Conservation (phyloP, 2,888 invertebrate genomes). For the Monopis laevigella region DNA sequence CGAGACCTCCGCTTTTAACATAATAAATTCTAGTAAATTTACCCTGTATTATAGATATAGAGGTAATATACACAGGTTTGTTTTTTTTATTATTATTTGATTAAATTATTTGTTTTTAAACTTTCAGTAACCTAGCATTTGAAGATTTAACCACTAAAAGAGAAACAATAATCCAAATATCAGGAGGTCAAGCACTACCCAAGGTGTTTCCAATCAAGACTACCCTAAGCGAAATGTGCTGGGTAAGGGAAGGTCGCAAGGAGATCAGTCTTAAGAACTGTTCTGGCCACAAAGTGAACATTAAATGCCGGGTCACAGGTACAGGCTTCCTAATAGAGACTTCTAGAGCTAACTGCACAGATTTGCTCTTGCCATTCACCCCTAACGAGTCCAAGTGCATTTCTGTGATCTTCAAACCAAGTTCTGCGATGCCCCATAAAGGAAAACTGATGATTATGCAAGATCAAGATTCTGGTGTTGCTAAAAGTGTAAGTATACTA, state of each 20-base stretch:
- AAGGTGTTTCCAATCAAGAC: slow-evolving; percentile 45
- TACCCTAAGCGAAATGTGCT: slow-evolving; percentile 38
- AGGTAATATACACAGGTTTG: too few species aligned
- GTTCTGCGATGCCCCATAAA: slow-evolving; percentile 29
- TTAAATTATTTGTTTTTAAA: not conserved
- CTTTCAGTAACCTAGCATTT: slow-evolving; percentile 36
- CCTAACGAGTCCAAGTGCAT: slow-evolving; percentile 41
- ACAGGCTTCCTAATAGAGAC: slow-evolving; percentile 49
- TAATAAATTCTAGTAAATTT: too few species aligned
- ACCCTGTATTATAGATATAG: too few species aligned
- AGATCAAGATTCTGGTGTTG: slow-evolving; percentile 42
- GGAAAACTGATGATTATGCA: slow-evolving; percentile 38
- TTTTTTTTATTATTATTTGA: slow-evolving; percentile 2
- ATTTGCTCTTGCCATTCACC: slow-evolving; percentile 33
- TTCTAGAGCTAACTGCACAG: slow-evolving; percentile 29
- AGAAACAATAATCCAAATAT: slow-evolving; percentile 32
- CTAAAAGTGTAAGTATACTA: slow-evolving; percentile 41
- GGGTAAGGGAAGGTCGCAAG: slow-evolving; percentile 44
- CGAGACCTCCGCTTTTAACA: too few species aligned
- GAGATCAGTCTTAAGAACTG: slow-evolving; percentile 50
- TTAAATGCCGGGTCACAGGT: slow-evolving; percentile 43
- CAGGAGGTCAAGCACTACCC: slow-evolving; percentile 30
- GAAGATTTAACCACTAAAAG: slow-evolving; percentile 36
- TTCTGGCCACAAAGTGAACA: slow-evolving; percentile 37
- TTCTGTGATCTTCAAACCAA: slow-evolving; percentile 40